phyloP scores from a whole-genome alignment of 2,797 vertebrate genomes.

The Graptemys geographica region DNA sequence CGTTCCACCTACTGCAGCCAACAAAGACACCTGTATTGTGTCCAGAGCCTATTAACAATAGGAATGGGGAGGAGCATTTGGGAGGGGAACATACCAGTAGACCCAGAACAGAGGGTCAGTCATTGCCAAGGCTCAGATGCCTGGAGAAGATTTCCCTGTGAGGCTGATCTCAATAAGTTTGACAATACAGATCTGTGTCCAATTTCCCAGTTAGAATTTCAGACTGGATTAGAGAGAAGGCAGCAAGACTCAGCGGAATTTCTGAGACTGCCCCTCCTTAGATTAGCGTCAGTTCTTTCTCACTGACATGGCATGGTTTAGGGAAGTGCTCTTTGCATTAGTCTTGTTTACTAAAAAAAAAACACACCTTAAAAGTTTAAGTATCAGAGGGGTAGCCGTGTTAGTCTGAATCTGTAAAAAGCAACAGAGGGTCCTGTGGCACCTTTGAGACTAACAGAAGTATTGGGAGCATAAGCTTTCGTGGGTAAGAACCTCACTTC shows the following conservation, averaged over 20 bases:
- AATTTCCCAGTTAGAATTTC: conserved; percentile 3
- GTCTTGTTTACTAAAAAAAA: not conserved
- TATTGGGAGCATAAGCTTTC: too few species aligned
- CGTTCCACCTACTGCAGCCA: not conserved
- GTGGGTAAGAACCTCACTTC: too few species aligned
- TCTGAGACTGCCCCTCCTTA: conserved; percentile 39
- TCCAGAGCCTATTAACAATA: not conserved
- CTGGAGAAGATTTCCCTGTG: not conserved
- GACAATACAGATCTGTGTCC: not conserved
- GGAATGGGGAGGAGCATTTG: not conserved
- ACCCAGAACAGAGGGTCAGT: not conserved
- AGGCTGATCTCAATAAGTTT: not conserved
- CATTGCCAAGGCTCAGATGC: not conserved
- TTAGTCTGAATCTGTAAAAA: too few species aligned
- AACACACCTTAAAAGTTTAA: too few species aligned
- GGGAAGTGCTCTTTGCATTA: not conserved
- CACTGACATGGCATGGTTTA: not conserved
- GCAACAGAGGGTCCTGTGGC: too few species aligned
- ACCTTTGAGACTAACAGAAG: too few species aligned
- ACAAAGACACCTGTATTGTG: not conserved
- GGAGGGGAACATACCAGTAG: not conserved
- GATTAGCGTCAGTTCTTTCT: not conserved
- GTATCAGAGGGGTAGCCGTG: too few species aligned
- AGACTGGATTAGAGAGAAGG: conserved; percentile 51
- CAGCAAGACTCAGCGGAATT: conserved; percentile 46